Conservation (phyloP, 2,888 invertebrate genomes). For the Zaprionus bogoriensis region DNA sequence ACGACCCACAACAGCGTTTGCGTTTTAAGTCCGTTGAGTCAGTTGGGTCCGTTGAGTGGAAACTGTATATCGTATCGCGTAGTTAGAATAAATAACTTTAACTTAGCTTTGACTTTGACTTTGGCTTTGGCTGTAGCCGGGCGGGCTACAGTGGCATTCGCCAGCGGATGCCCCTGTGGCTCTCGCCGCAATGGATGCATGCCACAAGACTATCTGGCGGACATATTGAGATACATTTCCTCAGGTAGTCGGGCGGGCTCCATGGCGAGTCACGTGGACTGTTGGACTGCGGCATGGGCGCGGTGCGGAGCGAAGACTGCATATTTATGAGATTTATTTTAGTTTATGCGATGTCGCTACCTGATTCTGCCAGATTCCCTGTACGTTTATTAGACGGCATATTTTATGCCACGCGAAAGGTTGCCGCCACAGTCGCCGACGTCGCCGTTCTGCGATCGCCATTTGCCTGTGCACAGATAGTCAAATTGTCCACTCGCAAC, state of each 20-base stretch:
- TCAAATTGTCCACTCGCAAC: slow-evolving; percentile 40
- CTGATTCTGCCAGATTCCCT: slow-evolving; percentile 49
- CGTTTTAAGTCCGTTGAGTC: slow-evolving; percentile 29
- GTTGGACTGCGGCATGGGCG: neutral
- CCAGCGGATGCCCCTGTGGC: slow-evolving; percentile 7
- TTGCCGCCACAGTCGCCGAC: neutral
- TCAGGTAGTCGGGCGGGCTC: slow-evolving; percentile 33
- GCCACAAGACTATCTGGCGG: slow-evolving; percentile 49
- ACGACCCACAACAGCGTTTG: slow-evolving; percentile 72
- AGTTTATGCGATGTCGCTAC: slow-evolving; percentile 73
- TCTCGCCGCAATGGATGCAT: slow-evolving; percentile 18
- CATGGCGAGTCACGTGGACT: neutral
- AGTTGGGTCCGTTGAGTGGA: slow-evolving; percentile 42
- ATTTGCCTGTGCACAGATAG: slow-evolving; percentile 48
- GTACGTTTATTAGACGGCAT: slow-evolving; percentile 46
- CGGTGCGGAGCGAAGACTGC: slow-evolving; percentile 29
- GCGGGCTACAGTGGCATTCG: slow-evolving; percentile 20
- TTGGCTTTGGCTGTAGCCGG: too few species aligned
- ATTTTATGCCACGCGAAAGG: slow-evolving; percentile 41
- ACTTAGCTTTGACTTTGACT: too few species aligned
- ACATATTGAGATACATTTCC: slow-evolving; percentile 63
- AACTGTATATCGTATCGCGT: slow-evolving; percentile 60
- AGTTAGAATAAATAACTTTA: slow-evolving; percentile 71
- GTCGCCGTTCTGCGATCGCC: slow-evolving; percentile 36
- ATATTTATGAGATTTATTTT: slow-evolving; percentile 78